phyloP scores from a whole-genome alignment of 2,888 invertebrate genomes.

The Drosophila barbarae region DNA sequence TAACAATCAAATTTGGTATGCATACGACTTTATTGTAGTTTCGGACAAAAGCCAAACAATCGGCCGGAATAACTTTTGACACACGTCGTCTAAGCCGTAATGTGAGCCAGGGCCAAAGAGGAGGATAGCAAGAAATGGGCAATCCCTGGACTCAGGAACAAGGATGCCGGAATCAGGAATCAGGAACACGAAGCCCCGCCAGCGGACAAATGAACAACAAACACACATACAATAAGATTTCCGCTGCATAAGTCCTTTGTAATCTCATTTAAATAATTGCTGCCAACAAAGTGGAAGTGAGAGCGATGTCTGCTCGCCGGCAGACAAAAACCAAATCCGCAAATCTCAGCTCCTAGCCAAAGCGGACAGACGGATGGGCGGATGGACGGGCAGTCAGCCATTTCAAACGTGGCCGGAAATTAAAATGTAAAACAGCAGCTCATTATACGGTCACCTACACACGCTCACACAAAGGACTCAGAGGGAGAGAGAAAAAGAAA shows the following conservation, averaged over 20 bases:
- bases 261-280: constrained; percentile 75
- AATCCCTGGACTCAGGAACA: neutral
- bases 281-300: constrained; percentile 43
- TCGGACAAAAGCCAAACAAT: constrained; percentile 42
- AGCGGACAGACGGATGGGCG: constrained; percentile 10
- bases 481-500: neutral
- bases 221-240: constrained; percentile 54
- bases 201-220: constrained; percentile 45
- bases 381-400: constrained; percentile 7
- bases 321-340: constrained; percentile 43
- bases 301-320: constrained; percentile 12
- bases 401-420: constrained; percentile 60
- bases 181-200: constrained; percentile 16
- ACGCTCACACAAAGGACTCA: constrained; percentile 17
- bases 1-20: constrained; percentile 41
- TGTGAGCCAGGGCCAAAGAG: constrained; percentile 40
- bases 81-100: constrained; percentile 44
- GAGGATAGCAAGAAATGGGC: constrained; percentile 3
- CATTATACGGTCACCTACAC: constrained; percentile 65
- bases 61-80: constrained; percentile 45
- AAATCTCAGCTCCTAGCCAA: constrained; percentile 41
- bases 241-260: constrained; percentile 64
- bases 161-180: constrained; percentile 19
- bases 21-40: constrained; percentile 35
- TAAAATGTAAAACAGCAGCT: constrained; percentile 72